Conservation (phyloP, 2,113 vertebrate genomes). For the Corythaeola cristata region DNA sequence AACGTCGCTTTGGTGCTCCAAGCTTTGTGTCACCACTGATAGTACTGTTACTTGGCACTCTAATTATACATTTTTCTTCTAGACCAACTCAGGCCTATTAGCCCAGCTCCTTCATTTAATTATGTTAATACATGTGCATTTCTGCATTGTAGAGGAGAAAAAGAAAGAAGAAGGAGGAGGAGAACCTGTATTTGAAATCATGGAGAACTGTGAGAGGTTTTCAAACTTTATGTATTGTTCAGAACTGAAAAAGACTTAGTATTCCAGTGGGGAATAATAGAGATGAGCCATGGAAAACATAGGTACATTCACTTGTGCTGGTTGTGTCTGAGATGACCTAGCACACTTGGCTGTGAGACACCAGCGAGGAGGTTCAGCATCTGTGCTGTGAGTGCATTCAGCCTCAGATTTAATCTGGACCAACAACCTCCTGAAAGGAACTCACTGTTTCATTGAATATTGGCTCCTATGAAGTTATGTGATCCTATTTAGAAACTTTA, state of each 20-base stretch:
- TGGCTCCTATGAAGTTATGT: not conserved
- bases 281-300: not conserved
- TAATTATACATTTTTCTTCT: not conserved
- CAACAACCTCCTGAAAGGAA: not conserved
- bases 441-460: too few relatives aligned
- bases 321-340: not conserved
- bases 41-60: not conserved
- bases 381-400: fast-evolving
- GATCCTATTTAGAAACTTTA: not conserved
- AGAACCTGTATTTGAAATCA: not conserved
- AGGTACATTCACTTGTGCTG: fast-evolving
- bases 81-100: not conserved
- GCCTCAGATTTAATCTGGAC: not conserved
- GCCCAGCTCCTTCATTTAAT: not conserved
- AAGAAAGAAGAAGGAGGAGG: not conserved
- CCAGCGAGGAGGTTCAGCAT: not conserved
- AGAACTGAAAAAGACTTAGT: not conserved
- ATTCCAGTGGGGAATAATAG: not conserved
- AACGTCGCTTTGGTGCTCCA: not conserved
- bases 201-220: not conserved
- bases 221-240: not conserved
- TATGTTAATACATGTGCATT: not conserved
- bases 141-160: not conserved
- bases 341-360: not conserved
- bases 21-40: not conserved